Conservation (phyloP, 2,888 invertebrate genomes). For the Steinernema carpocapsae region DNA sequence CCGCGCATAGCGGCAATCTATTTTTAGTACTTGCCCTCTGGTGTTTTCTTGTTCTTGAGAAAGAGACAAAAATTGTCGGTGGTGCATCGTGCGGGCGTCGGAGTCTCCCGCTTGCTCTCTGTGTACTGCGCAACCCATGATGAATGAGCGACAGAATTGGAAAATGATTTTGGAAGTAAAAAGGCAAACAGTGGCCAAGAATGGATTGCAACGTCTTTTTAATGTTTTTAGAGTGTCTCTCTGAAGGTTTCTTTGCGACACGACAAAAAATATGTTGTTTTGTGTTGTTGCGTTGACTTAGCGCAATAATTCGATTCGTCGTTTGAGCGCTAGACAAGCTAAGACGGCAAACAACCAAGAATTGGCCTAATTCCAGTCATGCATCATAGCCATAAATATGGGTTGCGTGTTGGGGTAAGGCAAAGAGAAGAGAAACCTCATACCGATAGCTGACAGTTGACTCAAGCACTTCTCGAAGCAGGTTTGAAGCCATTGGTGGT, state of each 20-base stretch:
- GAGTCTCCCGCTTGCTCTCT: neutral
- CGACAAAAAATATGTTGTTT: too few species aligned
- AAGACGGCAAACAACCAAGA: neutral
- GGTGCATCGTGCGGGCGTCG: neutral
- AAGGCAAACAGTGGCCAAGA: neutral
- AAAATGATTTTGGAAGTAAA: constrained; percentile 13
- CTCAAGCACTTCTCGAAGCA: neutral
- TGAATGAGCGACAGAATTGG: constrained; percentile 5
- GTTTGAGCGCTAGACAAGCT: too few species aligned
- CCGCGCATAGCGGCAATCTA: neutral
- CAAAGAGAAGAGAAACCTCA: neutral
- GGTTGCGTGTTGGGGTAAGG: neutral
- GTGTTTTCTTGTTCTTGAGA: neutral
- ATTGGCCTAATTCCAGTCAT: constrained; percentile 9
- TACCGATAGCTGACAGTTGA: neutral
- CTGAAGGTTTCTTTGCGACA: too few species aligned
- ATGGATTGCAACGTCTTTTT: too few species aligned
- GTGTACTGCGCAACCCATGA: neutral
- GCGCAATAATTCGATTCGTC: too few species aligned
- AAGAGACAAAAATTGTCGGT: too few species aligned
- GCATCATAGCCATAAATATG: neutral
- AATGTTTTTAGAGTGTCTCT: too few species aligned
- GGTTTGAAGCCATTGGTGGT: neutral
- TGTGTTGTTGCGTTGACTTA: too few species aligned
- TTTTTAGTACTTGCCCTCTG: constrained; percentile 20